A percentile compares a stretch with the other conserved stretches of the same genome.
phyloP scores from a whole-genome alignment of 2,888 invertebrate genomes.

The Drosophila kanekoi region DNA sequence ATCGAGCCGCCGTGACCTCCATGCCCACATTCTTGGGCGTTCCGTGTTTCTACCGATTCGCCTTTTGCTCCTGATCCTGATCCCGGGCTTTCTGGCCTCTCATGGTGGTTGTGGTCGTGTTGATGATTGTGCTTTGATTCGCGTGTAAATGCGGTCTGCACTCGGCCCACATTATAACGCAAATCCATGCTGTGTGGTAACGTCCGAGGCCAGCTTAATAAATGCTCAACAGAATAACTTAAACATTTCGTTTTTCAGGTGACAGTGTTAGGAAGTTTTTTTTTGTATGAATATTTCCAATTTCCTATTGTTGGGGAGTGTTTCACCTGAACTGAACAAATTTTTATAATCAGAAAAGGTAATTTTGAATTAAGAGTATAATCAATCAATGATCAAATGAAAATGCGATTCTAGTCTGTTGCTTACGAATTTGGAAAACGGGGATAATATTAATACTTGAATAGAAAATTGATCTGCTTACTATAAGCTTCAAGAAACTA shows the following conservation, averaged over 20 bases:
- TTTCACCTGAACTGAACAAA: too few relatives aligned
- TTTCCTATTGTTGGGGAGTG: neutral
- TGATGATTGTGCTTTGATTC: conserved; percentile 19
- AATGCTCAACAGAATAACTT: conserved; percentile 4
- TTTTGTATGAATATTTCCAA: neutral
- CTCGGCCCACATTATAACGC: conserved; percentile 10
- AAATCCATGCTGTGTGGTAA: conserved; percentile 31
- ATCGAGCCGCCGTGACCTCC: conserved; percentile 7
- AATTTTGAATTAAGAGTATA: too few relatives aligned
- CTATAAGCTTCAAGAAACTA: neutral
- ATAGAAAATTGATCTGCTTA: neutral
- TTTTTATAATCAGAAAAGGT: too few relatives aligned
- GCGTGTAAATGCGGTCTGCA: conserved; percentile 4
- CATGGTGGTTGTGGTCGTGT: conserved; percentile 33
- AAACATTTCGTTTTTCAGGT: conserved; percentile 11
- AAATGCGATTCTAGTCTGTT: too few relatives aligned
- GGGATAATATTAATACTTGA: conserved; percentile 1
- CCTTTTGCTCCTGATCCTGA: neutral
- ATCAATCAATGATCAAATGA: too few relatives aligned
- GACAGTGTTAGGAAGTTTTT: conserved; percentile 17
- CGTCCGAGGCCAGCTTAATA: conserved; percentile 12
- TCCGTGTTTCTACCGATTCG: neutral
- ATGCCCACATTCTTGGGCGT: neutral
- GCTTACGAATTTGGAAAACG: neutral
- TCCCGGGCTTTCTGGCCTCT: neutral